Evolutionary conservation across 2,797 vertebrate genomes (phyloP).

Genomic region (Xerus rutilus): DNA sequence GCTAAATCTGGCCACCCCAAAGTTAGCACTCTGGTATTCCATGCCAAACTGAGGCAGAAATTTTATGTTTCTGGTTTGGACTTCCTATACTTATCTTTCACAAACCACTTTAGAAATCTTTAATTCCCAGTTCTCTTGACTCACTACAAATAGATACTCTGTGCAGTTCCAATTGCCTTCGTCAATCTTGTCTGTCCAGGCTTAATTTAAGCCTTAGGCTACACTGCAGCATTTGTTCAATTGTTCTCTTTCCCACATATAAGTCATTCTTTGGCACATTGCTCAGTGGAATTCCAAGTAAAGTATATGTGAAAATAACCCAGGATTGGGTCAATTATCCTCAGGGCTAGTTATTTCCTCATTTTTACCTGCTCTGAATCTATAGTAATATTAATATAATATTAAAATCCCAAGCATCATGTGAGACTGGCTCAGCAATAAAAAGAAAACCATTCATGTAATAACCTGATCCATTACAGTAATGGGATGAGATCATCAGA

Average conservation of each 20-base stretch:
- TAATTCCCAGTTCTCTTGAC: constrained; percentile 50
- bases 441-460: constrained; percentile 59
- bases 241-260: neutral
- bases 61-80: neutral
- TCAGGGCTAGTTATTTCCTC: constrained; percentile 57
- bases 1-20: neutral
- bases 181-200: constrained; percentile 38
- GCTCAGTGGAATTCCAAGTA: constrained; percentile 61
- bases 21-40: neutral
- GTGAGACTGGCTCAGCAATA: neutral
- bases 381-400: constrained; percentile 13
- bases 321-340: constrained; percentile 37
- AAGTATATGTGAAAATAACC: constrained; percentile 49
- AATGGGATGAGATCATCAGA: constrained; percentile 58
- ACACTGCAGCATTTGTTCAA: neutral
- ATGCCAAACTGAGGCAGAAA: neutral
- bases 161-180: neutral
- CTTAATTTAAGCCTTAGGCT: constrained; percentile 72
- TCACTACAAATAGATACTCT: constrained; percentile 9
- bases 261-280: constrained; percentile 46
- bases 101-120: constrained; percentile 43
- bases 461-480: constrained; percentile 58
- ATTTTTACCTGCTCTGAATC: constrained; percentile 37
- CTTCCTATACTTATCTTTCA: constrained; percentile 36
- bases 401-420: constrained; percentile 45